Percentiles rank a stretch among this genome's conserved stretches.
Conservation (phyloP, 2,888 invertebrate genomes). For the Polyploca ridens region DNA sequence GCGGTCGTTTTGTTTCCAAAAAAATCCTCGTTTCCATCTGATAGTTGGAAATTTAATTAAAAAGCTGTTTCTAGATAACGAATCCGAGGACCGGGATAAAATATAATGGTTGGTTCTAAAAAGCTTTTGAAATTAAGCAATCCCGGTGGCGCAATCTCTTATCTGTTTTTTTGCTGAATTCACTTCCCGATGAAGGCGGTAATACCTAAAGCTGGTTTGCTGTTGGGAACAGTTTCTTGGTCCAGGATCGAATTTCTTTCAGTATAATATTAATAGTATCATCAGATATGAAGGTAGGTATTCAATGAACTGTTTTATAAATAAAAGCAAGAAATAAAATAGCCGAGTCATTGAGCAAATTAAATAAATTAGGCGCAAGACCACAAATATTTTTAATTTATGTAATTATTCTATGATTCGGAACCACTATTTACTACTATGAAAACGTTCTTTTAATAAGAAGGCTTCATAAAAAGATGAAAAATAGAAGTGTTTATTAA, state of each 20-base stretch:
- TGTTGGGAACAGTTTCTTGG: conserved; percentile 37
- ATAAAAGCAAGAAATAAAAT: too few relatives aligned
- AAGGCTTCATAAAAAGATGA: too few relatives aligned
- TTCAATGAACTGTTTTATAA: too few relatives aligned
- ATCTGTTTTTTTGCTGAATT: conserved; percentile 50
- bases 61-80: conserved; percentile 57
- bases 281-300: too few relatives aligned
- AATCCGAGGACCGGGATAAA: conserved; percentile 39
- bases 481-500: too few relatives aligned
- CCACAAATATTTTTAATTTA: neutral
- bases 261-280: neutral
- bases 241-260: neutral
- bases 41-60: conserved; percentile 69
- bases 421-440: neutral
- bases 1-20: conserved; percentile 44
- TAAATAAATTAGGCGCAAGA: too few relatives aligned
- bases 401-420: neutral
- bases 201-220: conserved; percentile 32
- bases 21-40: conserved; percentile 50
- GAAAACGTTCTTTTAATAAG: neutral
- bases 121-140: conserved; percentile 48
- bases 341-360: too few relatives aligned
- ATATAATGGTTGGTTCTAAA: conserved; percentile 49
- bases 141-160: conserved; percentile 34
- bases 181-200: conserved; percentile 44